Base-by-base conservation (phyloP, 2,797 vertebrate genomes). In the Prunella strophiata region DNA sequence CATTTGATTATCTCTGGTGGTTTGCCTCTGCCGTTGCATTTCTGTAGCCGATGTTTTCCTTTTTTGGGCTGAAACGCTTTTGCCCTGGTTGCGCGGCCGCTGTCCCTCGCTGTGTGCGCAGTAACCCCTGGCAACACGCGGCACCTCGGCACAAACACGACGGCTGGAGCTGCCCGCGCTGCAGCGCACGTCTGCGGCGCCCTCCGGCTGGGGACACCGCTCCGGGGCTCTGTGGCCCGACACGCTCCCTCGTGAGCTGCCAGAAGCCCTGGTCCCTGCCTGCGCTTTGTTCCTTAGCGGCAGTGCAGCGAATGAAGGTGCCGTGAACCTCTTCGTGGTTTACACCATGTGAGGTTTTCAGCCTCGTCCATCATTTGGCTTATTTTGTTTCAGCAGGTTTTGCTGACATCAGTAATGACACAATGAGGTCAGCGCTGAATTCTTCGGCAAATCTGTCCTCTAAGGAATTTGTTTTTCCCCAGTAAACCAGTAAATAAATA, bases 91-190 rank as follows among this genome's bases (percentile, higher is more conserved):
- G 91, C 73, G 67, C 9, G 27, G 88, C 88, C 68, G 36, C 2
- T 7, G 72, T 91, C 90, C 93, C 89, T 79, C 1, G 13, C 93
- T 92, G 88, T 80, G 89, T 79, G 95, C 25, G 2, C 94, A 0
- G 96, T 97, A 97, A 97, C 97, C 97, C 96, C 83, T 97, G 93
- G 96, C 97, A 97, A 97, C 97, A 38, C 78, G 55, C 26, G 4
- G 94, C 86, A 86, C 93, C 94, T 96, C 27, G 11, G 91, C 77
- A 48, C 89, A 77, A 74, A 89, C 85, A 71, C 40, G 26, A 36
- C 5, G 86, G 42, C 54, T 61, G 76, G 61, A 3, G 50, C 42
- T 96, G 32, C 76, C 42, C 2, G 2, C 0, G 1, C 75, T 30
- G 1, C 2, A 36, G 42, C 1, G 10, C 74, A 38, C 30, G 11